Base-by-base conservation (phyloP, 2,797 vertebrate genomes). In the Podargus strigoides region DNA sequence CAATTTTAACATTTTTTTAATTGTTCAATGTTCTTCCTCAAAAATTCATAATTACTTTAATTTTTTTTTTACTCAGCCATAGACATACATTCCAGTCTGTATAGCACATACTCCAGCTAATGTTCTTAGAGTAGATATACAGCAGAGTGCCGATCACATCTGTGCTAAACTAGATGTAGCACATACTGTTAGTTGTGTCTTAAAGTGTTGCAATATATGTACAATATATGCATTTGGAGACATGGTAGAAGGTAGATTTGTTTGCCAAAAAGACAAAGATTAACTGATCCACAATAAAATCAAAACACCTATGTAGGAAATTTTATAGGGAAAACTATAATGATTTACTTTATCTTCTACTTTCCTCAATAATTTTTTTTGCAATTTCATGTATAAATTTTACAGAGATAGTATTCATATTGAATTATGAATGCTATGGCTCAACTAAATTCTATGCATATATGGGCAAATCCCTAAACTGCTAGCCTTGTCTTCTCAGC, bases 401-500 rank as follows among this genome's bases (percentile, higher is more conserved):
- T 93, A 69, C 19, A 32, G 55, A 63, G 24, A n/a, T 22, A 37
- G 5, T 78, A 67, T 82, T 90, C 47, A 12, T 79, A 60, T 28
- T 90, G 68, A 94, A 91, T 92, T 93, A 73, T 47, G 63, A 96
- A 90, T 80, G 36, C 85, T 94, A 18, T 83, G 82, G 44, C 85
- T 94, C 78, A 89, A 82, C 81, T 91, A 85, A 96, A 94, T 96
- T 96, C 86, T 90, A 59, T 92, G 88, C 88, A 66, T 91, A 77
- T 87, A 59, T 79, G 87, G 89, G 67, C 64, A 97, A 96, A 95
- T 97, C 93, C 87, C 89, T 92, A 91, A 93, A 94, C 87, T 96
- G 81, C 96, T 95, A 95, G 94, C 94, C 95, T 97, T 97, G 96
- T 97, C 97, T 97, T 97, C 97, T 96, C 95, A 97, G 97, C 96